Evolutionary conservation across 2,888 invertebrate species (phyloP), one percentile per base, ranked within the genome.

Genomic region (Diarsia rubi): DNA sequence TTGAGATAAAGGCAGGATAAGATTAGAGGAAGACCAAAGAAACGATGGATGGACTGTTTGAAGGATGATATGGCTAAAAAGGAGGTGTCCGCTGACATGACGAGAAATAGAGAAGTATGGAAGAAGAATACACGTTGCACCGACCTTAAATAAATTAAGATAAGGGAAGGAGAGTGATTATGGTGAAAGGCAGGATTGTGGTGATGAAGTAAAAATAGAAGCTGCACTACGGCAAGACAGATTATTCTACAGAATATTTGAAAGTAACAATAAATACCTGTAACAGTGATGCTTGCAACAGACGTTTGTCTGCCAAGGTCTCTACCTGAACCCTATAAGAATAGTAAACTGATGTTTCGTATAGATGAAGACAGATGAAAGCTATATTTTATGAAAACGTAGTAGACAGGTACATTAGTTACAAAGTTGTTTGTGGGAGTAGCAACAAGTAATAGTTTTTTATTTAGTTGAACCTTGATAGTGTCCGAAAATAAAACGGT

Each of bases 241-340:
- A n/a, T n/a, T n/a, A n/a, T n/a, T 27, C 37, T 62, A 42, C 21
- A 42, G 37, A n/a, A 62, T 42, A 60, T n/a, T 62, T n/a, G n/a
- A 8, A 42, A 42, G n/a, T 62, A 62, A n/a, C 42, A n/a, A 6
- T 31, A 12, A 62, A 42, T 62, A 62, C 62, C 62, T 62, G 62
- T 16, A 3, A 42, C 16, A 42, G 42, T 62, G 37, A 60, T n/a
- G 42, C 62, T 62, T 62, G 62, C n/a, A n/a, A 42, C n/a, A n/a
- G 62, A 62, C 42, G 42, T 8, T 14, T n/a, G 42, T 9, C 62
- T 62, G 8, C 62, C 42, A 42, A n/a, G 1, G 8, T 42, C 62
- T 62, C 62, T n/a, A 42, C n/a, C n/a, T 14, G n/a, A 14, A 16
- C n/a, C 62, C 62, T 62, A 42, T n/a, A 62, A 62, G 12, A 21